Conservation (phyloP, 2,113 vertebrate genomes). For the Axis porcinus region DNA sequence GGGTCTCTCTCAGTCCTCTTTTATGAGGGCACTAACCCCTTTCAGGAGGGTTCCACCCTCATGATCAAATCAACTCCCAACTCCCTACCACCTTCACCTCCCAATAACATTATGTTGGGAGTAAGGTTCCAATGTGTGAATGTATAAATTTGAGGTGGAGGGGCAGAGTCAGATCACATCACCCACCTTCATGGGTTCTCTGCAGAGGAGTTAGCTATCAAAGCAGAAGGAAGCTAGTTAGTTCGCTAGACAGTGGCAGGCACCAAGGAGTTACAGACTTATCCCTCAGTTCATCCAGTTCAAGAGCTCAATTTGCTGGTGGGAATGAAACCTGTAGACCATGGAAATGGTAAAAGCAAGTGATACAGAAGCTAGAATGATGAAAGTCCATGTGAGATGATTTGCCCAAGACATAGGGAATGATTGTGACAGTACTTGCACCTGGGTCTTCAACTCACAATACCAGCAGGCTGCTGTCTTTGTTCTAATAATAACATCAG, state of each 20-base stretch:
- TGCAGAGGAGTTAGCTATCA: not conserved
- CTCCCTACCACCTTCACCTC: not conserved
- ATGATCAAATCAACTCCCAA: not conserved
- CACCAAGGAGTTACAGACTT: not conserved
- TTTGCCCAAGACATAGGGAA: not conserved
- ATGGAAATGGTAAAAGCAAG: not conserved
- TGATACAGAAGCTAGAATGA: not conserved
- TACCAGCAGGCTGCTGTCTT: not conserved
- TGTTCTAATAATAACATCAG: not conserved
- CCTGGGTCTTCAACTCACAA: not conserved
- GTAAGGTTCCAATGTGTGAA: not conserved
- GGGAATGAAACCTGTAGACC: not conserved
- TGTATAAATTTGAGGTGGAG: not conserved
- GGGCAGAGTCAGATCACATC: not conserved
- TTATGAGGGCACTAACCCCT: not conserved
- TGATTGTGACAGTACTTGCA: not conserved
- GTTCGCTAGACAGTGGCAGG: not conserved
- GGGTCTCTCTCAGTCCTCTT: not conserved
- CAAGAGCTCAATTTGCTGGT: not conserved
- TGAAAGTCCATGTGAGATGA: not conserved
- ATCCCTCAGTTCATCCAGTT: not conserved
- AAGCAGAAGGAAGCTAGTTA: not conserved
- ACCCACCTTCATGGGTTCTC: not conserved
- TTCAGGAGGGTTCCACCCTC: not conserved
- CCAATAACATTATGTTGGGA: not conserved